phyloP scores from a whole-genome alignment of 2,113 vertebrate species.

The Petaurus breviceps region DNA sequence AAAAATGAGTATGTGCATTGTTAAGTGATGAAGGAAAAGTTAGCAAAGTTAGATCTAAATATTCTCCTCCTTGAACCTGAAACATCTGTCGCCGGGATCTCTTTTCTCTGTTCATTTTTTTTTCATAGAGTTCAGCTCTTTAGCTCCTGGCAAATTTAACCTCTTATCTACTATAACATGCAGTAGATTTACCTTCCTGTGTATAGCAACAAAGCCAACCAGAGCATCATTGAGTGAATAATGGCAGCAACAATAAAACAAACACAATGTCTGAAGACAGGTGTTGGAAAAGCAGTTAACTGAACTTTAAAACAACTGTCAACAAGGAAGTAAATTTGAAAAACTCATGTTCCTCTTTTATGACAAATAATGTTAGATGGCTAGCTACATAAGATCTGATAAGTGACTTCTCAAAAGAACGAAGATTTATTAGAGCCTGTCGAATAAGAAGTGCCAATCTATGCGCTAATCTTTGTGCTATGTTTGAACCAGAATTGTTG shows the following conservation, averaged over 20 bases:
- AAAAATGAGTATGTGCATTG: background rate
- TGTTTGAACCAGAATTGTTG: conserved; percentile 46
- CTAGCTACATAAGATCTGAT: background rate
- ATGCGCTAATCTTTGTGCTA: background rate
- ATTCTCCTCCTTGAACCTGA: background rate
- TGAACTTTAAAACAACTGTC: background rate
- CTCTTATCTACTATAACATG: background rate
- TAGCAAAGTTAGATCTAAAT: background rate
- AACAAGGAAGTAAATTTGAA: background rate
- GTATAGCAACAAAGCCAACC: background rate
- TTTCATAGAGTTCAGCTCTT: background rate
- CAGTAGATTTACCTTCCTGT: background rate
- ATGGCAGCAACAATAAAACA: background rate
- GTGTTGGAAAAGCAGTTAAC: background rate
- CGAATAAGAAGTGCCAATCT: conserved; percentile 8
- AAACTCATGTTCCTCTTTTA: conserved; percentile 4
- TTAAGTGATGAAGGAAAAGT: background rate
- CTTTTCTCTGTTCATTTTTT: background rate
- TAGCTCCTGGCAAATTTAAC: background rate
- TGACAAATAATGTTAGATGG: background rate
- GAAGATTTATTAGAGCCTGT: background rate
- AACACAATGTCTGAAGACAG: background rate
- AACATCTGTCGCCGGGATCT: background rate
- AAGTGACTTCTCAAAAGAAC: background rate
- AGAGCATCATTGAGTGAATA: background rate